These are phyloP conservation scores for Colaptes auratus DNA, from an alignment of 2,113 vertebrate species.

Conservation along the genomic window DNA sequence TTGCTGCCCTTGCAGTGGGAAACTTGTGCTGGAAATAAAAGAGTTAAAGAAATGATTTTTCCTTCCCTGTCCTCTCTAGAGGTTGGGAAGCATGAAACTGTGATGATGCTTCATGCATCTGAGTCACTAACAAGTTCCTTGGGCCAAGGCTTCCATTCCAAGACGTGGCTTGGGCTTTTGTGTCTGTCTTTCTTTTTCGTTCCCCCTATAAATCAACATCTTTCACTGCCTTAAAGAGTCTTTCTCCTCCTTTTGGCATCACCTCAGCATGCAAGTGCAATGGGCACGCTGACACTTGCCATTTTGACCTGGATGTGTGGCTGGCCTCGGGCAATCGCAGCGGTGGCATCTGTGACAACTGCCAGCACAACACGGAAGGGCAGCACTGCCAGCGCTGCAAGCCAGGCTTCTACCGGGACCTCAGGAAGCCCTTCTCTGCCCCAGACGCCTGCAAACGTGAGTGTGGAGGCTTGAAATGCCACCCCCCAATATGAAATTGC, in stretches of 20 bases:
- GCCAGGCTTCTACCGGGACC: slow-evolving; percentile 89
- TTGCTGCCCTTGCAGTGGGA: background rate
- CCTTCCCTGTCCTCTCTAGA: background rate
- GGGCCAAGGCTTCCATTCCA: background rate
- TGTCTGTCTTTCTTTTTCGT: background rate
- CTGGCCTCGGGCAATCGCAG: slow-evolving; percentile 89
- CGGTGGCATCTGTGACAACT: slow-evolving; percentile 88
- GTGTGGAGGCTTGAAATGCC: background rate
- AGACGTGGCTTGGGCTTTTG: background rate
- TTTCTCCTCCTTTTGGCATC: background rate
- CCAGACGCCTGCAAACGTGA: slow-evolving; percentile 91
- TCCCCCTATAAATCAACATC: background rate
- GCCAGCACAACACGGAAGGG: slow-evolving; percentile 92
- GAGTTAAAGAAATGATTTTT: background rate
- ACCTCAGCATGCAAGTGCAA: slow-evolving; percentile 92
- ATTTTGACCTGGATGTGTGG: slow-evolving; percentile 87
- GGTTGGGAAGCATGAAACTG: background rate
- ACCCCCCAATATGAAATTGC: no score
- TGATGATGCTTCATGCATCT: background rate
- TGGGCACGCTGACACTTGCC: slow-evolving; percentile 89
- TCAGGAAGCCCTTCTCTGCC: slow-evolving; percentile 79
- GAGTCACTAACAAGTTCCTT: background rate
- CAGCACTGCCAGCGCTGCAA: slow-evolving; percentile 90
- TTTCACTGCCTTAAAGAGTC: background rate
- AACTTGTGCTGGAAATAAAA: background rate